Evolutionary conservation across 2,888 invertebrate species (phyloP), one percentile per base, ranked within the genome.

Genomic region (Tineola bisselliella): DNA sequence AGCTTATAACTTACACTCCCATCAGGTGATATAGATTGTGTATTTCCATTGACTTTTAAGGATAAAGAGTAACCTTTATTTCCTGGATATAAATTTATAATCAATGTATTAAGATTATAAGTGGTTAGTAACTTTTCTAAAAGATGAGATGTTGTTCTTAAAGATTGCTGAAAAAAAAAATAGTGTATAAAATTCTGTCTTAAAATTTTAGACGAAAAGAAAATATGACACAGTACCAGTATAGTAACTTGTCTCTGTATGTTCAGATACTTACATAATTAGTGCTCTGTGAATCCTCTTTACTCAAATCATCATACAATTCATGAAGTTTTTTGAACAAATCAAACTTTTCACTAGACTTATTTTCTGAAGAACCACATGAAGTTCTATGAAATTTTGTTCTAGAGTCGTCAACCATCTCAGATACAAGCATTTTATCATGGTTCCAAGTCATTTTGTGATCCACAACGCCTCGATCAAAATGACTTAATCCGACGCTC

Each of bases 11-110:
- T 84, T 73, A 84, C 86, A 77, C 79, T 83, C 62, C 74, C 74
- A 72, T 84, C 87, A 43, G 82, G 80, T 64, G 83, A 81, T 63
- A 84, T 73, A 66, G 76, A 74, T 69, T 78, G 88, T 64, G 73
- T 87, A 75, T 82, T 87, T 69, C 89, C 89, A 87, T 88, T 90
- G 67, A 87, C 88, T 88, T 87, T 90, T 69, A 89, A 86, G 78
- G 88, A 87, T 68, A 93, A 78, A 64, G 95, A 94, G 86, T 95
- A 97, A 69, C 97, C 97, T 82, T 96, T 95, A 86, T 95, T 95
- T 62, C 94, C 95, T 63, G 96, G 94, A 86, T 96, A 95, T 69
- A 97, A 88, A 86, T 96, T 97, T 70, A 97, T 89, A 72, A 97
- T 93, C 74, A 97, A 88, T 66, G 95, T 96, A 78, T 95, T 95